These are phyloP conservation scores for Xylocopa sonorina DNA, from an alignment of 1,140 invertebrate species.

Conservation along the genomic window DNA sequence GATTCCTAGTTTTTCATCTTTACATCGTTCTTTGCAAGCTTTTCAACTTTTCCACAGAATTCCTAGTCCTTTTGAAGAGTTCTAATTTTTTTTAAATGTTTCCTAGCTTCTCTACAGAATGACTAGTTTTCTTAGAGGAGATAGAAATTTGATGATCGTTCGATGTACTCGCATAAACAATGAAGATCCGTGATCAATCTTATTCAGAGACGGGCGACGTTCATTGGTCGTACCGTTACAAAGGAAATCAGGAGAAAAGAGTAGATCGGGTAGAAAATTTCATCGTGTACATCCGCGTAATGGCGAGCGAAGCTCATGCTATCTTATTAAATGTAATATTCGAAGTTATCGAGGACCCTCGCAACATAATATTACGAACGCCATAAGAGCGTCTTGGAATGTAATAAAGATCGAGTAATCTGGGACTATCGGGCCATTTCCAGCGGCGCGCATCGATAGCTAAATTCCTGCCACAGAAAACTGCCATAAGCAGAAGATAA, in stretches of 20 bases:
- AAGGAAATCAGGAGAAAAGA: background rate
- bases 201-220: background rate
- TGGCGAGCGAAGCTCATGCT: slow-evolving; percentile 20
- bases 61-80: too few species aligned
- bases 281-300: background rate
- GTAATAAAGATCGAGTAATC: slow-evolving; percentile 52
- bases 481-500: too few species aligned
- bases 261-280: background rate
- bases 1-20: too few species aligned
- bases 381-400: slow-evolving; percentile 46
- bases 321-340: slow-evolving; percentile 50
- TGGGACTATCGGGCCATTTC: slow-evolving; percentile 30
- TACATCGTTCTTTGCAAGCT: too few species aligned
- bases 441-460: background rate
- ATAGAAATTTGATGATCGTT: too few species aligned
- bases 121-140: too few species aligned
- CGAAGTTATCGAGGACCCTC: slow-evolving; percentile 23
- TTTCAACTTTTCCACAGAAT: too few species aligned
- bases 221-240: background rate
- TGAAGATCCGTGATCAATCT: background rate
- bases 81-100: too few species aligned
- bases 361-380: slow-evolving; percentile 49
- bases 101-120: too few species aligned
- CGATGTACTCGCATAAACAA: background rate
- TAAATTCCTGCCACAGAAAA: background rate